These are phyloP conservation scores for Streptopelia turtur DNA, from an alignment of 2,797 vertebrate genomes.

Conservation along the genomic window DNA sequence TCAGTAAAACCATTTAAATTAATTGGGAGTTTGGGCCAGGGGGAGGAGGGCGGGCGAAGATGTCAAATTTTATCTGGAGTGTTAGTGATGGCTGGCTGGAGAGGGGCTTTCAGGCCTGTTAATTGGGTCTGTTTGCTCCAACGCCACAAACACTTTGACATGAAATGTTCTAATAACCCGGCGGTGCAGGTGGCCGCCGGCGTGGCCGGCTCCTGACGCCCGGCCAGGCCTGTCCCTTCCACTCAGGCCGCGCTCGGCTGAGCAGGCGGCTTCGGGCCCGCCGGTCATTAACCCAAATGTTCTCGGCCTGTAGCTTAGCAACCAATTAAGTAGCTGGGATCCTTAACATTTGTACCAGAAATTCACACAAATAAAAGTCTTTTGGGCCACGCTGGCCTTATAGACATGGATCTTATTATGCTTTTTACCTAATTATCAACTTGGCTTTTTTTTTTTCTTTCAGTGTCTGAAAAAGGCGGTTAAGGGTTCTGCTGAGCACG, in stretches of 20 bases:
- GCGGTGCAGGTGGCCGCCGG: slow-evolving; percentile 84
- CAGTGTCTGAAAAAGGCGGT: not conserved
- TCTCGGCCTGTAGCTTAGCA: not conserved
- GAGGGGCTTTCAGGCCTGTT: slow-evolving; percentile 80
- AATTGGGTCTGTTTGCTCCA: slow-evolving; percentile 87
- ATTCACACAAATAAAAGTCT: slow-evolving; percentile 23
- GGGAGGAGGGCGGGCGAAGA: slow-evolving; percentile 57
- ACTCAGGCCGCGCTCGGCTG: slow-evolving; percentile 85
- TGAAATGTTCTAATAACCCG: slow-evolving; percentile 83
- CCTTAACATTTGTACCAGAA: not conserved
- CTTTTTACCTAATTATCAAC: slow-evolving; percentile 42
- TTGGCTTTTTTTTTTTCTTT: not conserved
- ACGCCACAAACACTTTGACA: slow-evolving; percentile 78
- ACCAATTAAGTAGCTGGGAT: slow-evolving; percentile 2
- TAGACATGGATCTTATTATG: slow-evolving; percentile 68
- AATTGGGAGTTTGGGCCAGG: slow-evolving; percentile 81
- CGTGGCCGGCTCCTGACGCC: slow-evolving; percentile 68
- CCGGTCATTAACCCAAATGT: slow-evolving; percentile 40
- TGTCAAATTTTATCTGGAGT: slow-evolving; percentile 84
- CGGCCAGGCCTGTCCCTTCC: slow-evolving; percentile 83
- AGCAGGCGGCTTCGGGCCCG: slow-evolving; percentile 81
- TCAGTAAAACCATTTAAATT: slow-evolving; percentile 76
- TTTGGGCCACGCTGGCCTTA: slow-evolving; percentile 24
- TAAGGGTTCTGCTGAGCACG: not conserved
- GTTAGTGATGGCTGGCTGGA: slow-evolving; percentile 89